These are phyloP conservation scores for Eleginops maclovinus DNA, from an alignment of 2,113 vertebrate genomes.

Conservation along the genomic window DNA sequence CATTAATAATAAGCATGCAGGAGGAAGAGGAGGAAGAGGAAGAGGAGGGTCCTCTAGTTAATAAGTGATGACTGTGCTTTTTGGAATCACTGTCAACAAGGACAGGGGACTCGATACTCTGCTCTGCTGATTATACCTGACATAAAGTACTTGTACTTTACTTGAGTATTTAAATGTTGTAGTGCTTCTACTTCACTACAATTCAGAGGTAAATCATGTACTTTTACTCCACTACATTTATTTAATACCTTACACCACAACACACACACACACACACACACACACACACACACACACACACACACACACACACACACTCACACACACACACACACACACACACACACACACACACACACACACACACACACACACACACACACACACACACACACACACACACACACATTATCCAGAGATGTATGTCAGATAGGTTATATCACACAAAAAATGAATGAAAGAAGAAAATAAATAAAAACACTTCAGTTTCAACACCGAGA, in stretches of 20 bases:
- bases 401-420: too few relatives aligned
- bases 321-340: constrained; percentile 39
- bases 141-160: background rate
- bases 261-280: background rate
- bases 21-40: constrained; percentile 33
- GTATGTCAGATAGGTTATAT: too few relatives aligned
- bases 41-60: constrained; percentile 24
- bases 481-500: too few relatives aligned
- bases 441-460: too few relatives aligned
- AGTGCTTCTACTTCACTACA: too few relatives aligned
- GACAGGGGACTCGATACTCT: background rate
- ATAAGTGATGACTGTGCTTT: constrained; percentile 43
- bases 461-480: too few relatives aligned
- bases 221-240: too few relatives aligned
- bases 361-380: constrained; percentile 11
- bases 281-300: constrained; percentile 25
- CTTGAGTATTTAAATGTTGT: too few relatives aligned
- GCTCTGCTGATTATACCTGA: background rate
- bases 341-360: constrained; percentile 4
- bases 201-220: too few relatives aligned
- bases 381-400: constrained; percentile 39
- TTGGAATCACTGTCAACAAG: background rate
- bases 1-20: constrained; percentile 75
- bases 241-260: too few relatives aligned
- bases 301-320: constrained; percentile 37